Evolutionary conservation across 2,113 vertebrate genomes (phyloP), one percentile per base, ranked within the genome.

Genomic region (Catharus bicknelli): DNA sequence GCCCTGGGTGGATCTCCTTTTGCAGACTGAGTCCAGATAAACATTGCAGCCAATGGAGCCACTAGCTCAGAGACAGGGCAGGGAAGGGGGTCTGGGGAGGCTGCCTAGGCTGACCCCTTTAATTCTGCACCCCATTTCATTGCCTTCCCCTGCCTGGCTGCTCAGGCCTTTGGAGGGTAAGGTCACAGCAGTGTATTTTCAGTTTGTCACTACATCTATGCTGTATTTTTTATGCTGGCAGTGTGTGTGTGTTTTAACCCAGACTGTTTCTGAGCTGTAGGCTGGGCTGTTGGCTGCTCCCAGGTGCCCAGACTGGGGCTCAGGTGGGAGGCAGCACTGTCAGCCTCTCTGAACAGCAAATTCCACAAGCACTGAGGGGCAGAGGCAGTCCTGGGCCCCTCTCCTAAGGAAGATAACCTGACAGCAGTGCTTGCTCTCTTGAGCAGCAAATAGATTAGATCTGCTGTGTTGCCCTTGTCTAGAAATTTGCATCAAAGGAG

Each of bases 401-500:
- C 40, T 40, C 13, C 40, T 40, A 40, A 40, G 40, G 40, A 14
- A 40, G 40, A 40, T 13, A 40, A 40, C 40, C 40, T 40, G 40
- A 40, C 12, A 13, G 40, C 40, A 40, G 40, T 40, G 40, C 40
- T 40, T 40, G 40, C 40, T 40, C 11, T 40, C 40, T 40, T 40
- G 40, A 40, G 40, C 40, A 40, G 40, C 69, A 87, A 32, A 48
- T 36, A 82, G 16, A 68, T 90, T 17, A 75, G 16, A 83, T 83
- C 59, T 88, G 55, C 16, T 32, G 29, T 36, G 27, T 36, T 36
- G 58, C 16, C 26, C 68, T 54, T 88, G 90, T 86, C 85, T 86
- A 48, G 90, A 62, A 93, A 90, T 70, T 51, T 3, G 2, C 63
- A 91, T 94, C 95, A 94, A 95, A 95, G 94, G 29, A 73, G 16